Evolutionary conservation across 2,888 invertebrate species (phyloP).

Genomic region (Cerastis rubricosa): DNA sequence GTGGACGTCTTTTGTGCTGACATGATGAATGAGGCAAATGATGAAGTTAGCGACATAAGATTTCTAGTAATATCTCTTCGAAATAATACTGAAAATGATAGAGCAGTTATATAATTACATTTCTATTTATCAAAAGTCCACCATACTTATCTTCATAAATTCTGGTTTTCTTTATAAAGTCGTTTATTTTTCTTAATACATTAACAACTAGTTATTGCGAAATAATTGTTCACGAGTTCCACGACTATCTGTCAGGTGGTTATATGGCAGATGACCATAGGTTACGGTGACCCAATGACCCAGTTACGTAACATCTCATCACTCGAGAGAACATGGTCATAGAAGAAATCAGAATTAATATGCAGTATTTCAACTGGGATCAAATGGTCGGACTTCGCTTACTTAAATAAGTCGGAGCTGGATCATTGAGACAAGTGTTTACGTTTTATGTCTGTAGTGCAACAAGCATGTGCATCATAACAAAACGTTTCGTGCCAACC

Average conservation of each 20-base stretch:
- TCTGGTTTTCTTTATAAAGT: background rate
- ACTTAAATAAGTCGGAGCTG: too few relatives aligned
- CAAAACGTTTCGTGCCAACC: background rate
- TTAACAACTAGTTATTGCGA: background rate
- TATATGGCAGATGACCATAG: slow-evolving; percentile 28
- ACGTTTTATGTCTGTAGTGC: background rate
- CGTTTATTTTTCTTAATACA: background rate
- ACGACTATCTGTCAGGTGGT: background rate
- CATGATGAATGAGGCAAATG: too few relatives aligned
- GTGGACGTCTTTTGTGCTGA: too few relatives aligned
- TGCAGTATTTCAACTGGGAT: background rate
- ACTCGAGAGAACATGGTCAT: slow-evolving; percentile 19
- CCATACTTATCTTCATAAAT: too few relatives aligned
- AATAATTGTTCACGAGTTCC: slow-evolving; percentile 13
- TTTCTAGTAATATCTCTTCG: too few relatives aligned
- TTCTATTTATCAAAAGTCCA: background rate
- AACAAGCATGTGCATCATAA: background rate
- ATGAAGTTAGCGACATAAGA: background rate
- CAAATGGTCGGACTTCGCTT: background rate
- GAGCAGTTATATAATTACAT: too few relatives aligned
- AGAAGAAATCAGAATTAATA: background rate
- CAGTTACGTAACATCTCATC: slow-evolving; percentile 37
- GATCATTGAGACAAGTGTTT: too few relatives aligned
- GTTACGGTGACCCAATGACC: slow-evolving; percentile 54
- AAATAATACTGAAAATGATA: background rate